A percentile compares a stretch with the other conserved stretches of the same genome.
Evolutionary conservation across 2,797 vertebrate species (phyloP).

Genomic region (Acanthis flammea): DNA sequence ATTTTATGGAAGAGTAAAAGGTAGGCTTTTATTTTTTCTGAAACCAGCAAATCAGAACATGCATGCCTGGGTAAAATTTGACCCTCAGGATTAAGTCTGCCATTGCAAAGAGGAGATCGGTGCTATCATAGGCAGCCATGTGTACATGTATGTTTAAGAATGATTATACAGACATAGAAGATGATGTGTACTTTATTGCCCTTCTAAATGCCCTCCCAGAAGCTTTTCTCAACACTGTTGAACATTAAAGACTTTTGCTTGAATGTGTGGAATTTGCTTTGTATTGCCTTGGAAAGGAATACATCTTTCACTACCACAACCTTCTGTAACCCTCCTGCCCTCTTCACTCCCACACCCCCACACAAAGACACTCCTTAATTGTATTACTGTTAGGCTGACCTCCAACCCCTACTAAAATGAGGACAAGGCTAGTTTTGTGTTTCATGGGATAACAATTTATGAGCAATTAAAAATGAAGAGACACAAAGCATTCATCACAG

Average conservation of each 20-base stretch:
- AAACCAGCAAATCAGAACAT: neutral
- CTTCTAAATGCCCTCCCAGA: conserved; percentile 67
- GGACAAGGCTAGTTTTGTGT: conserved; percentile 86
- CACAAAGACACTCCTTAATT: conserved; percentile 83
- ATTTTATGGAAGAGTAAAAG: conserved; percentile 1
- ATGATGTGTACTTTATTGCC: conserved; percentile 62
- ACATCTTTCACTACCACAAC: conserved; percentile 72
- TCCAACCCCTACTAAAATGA: conserved; percentile 81
- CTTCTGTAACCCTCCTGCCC: conserved; percentile 72
- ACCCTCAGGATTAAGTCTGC: neutral
- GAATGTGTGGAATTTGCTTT: conserved; percentile 72
- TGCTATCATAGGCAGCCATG: neutral
- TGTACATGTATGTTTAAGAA: conserved; percentile 34
- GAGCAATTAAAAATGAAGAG: conserved; percentile 97
- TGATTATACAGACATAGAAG: conserved; percentile 46
- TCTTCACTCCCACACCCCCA: conserved; percentile 76
- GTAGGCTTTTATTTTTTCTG: neutral
- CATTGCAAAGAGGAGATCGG: neutral
- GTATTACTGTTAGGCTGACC: conserved; percentile 83
- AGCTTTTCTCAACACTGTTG: conserved; percentile 54
- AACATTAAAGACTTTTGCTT: conserved; percentile 61
- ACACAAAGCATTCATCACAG: conserved; percentile 92
- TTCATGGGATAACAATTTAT: conserved; percentile 93
- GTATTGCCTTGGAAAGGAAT: conserved; percentile 71
- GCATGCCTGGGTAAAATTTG: neutral